Evolutionary conservation across 2,888 invertebrate genomes (phyloP), one percentile per base, ranked within the genome.

Genomic region (Agonopterix heracliana): DNA sequence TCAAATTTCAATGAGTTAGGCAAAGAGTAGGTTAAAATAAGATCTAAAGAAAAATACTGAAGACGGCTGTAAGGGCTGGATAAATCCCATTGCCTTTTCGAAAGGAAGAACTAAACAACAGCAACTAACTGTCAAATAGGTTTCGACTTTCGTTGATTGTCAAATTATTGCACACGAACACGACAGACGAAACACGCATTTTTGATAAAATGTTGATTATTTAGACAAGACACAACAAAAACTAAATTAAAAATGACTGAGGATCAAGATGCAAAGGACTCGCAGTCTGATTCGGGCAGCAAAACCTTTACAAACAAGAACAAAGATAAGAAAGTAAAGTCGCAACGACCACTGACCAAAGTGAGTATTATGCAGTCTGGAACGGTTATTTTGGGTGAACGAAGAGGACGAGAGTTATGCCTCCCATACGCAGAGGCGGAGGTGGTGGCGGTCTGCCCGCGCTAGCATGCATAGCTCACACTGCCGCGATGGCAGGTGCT

Each of bases 301-400:
- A 90, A 90, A 78, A 81, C 78, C 50, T 83, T 82, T 68, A 69
- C 75, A 48, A 85, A 80, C 63, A 91, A 90, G 74, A 78, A 70
- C 61, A 90, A 89, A 70, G 91, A 91, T 60, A 88, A 85, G 85
- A 92, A 92, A 68, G 90, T 90, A 61, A 92, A 91, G 84, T 90
- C 91, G 60, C 84, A 83, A 71, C 92, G 91, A 71, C 92, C 92
- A 52, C 84, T 91, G 72, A 92, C 93, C 42, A 93, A 93, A 90
- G 92, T 93, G 66, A 78, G 56, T 71, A 45, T 46, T 45, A 26
- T 48, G 45, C 52, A 41, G 47, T 42, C 48, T 55, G 26, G 44
- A 12, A 46, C 53, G 38, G 38, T 12, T 48, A 44, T 40, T 45
- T 51, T 59, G 41, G 44, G 9, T 36, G 2, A 13, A 14, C 13